Percentiles rank a stretch among this genome's conserved stretches.
phyloP scores from a whole-genome alignment of 2,797 vertebrate species.

The Pyrrhura leucotis region DNA sequence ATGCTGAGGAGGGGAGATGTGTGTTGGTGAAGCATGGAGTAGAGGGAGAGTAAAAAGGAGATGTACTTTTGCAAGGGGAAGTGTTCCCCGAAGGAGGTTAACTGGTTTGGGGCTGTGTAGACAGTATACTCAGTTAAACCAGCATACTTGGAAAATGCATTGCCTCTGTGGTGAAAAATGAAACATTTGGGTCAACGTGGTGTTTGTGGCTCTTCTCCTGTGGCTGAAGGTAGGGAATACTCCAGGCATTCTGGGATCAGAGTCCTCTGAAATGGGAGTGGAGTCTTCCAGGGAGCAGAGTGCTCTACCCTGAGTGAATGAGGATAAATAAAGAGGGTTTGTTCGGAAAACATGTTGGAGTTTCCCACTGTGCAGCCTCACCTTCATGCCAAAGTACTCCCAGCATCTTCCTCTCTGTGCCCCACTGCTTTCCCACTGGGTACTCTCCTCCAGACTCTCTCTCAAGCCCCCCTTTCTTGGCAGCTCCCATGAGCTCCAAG shows the following conservation, averaged over 20 bases:
- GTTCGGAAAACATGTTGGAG: background rate
- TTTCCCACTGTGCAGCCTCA: background rate
- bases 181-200: conserved; percentile 1
- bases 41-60: background rate
- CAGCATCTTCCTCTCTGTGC: background rate
- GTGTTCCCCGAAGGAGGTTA: background rate
- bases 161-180: conserved; percentile 10
- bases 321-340: background rate
- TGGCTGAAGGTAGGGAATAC: background rate
- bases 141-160: background rate
- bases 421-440: background rate
- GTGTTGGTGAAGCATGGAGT: background rate
- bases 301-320: background rate
- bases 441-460: background rate
- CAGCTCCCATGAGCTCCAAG: background rate
- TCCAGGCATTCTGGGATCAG: background rate
- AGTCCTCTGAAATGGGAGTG: background rate
- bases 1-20: background rate
- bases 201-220: conserved; percentile 30
- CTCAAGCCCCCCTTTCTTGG: conserved; percentile 13
- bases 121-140: background rate
- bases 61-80: background rate
- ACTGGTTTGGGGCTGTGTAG: background rate
- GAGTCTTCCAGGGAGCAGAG: background rate
- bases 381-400: background rate